These are phyloP conservation scores for Vespertilio murinus DNA, from an alignment of 2,797 vertebrate species.

Conservation along the genomic window DNA sequence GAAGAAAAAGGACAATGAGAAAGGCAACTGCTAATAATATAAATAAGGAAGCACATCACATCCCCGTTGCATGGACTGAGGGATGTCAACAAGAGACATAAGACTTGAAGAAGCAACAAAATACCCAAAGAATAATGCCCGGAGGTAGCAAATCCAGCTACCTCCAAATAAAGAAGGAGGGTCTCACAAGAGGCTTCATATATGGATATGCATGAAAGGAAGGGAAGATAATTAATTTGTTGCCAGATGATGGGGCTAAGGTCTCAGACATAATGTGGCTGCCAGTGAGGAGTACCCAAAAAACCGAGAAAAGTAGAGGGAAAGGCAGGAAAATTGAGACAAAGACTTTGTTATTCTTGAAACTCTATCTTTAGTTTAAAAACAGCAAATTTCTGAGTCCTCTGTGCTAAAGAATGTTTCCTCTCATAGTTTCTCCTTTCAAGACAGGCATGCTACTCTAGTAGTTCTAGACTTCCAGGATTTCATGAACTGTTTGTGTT, in stretches of 20 bases:
- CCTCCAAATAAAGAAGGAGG: background rate
- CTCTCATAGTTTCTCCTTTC: background rate
- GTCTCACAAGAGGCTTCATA: background rate
- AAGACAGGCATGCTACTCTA: background rate
- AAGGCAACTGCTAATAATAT: background rate
- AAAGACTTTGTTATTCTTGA: background rate
- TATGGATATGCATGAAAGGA: background rate
- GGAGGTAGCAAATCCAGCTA: background rate
- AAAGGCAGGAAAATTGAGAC: background rate
- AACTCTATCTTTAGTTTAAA: background rate
- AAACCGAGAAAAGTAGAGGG: background rate
- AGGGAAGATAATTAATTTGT: conserved; percentile 36
- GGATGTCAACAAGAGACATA: background rate
- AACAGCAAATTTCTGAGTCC: background rate
- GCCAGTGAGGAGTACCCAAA: background rate
- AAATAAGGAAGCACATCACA: background rate
- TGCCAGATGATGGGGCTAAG: conserved; percentile 63
- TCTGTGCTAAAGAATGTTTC: background rate
- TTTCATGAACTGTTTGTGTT: background rate
- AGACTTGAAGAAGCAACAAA: background rate
- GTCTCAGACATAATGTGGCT: background rate
- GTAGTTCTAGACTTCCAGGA: background rate
- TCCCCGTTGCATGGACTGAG: background rate
- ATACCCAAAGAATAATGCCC: background rate
- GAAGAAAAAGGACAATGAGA: background rate